Evolutionary conservation across 1,140 invertebrate genomes (phyloP), one percentile per base, ranked within the genome.

Genomic region (Grapholita molesta): DNA sequence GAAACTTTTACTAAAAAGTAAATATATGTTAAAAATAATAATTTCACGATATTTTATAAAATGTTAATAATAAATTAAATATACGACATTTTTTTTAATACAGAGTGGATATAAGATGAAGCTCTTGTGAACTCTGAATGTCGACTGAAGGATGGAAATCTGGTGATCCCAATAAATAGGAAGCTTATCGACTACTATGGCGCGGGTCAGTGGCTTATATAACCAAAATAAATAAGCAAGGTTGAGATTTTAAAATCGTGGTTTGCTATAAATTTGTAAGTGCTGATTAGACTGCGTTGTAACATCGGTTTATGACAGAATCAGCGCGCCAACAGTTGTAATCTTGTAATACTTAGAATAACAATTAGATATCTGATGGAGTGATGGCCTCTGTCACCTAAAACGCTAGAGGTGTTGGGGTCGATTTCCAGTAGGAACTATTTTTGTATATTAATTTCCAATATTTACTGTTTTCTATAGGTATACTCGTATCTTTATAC

Each of bases 61-160:
- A 28, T 52, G 6, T 67, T 28, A 2, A 28, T 28, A n/a, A n/a
- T 57, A 24, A 57, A 25, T 3, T 30, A 18, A 21, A 57, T 15
- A 25, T 25, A 33, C 18, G n/a, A 64, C 25, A 32, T 64, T 32
- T n/a, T 55, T 55, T 28, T 64, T 48, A 48, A 67, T 64, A 25
- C 18, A 70, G 74, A 73, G 78, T 72, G n/a, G n/a, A n/a, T n/a
- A n/a, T 71, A n/a, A 32, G 28, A 74, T 72, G 48, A 64, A 83
- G 79, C 81, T 80, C 82, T 70, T n/a, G 42, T 70, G 79, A 84
- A 79, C 77, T 88, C 80, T 79, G 70, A 79, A 80, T 79, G 81
- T 84, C 79, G 78, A 90, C 86, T 90, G 79, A 79, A 85, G 84
- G 79, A 79, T 76, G 74, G 23, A 61, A 55, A 70, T 67, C 53